Percentiles rank a stretch among this genome's conserved stretches.
Conservation (phyloP, 2,797 vertebrate genomes). For the Poecilia gillii region DNA sequence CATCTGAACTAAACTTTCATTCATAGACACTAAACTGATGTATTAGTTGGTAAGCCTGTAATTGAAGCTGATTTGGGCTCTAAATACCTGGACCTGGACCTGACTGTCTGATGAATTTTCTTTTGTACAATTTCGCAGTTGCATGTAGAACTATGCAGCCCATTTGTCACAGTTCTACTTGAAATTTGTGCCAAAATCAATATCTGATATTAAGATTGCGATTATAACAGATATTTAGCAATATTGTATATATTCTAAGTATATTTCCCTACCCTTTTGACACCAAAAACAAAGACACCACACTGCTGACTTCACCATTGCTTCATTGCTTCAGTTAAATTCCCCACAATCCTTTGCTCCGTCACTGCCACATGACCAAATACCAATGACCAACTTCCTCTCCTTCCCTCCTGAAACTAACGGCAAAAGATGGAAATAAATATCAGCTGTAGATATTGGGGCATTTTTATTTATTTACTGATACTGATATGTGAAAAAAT, state of each 20-base stretch:
- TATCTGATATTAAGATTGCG: neutral
- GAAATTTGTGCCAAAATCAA: neutral
- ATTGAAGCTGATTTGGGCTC: neutral
- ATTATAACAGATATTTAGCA: neutral
- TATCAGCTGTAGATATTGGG: neutral
- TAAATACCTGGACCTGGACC: neutral
- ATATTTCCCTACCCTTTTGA: neutral
- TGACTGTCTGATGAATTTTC: neutral
- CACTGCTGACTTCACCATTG: neutral
- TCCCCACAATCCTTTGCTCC: neutral
- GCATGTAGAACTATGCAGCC: neutral
- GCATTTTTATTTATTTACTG: neutral
- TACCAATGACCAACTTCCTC: no score
- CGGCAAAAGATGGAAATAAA: neutral
- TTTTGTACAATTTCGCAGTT: neutral
- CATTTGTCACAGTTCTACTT: neutral
- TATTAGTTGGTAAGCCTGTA: neutral
- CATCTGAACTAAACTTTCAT: neutral
- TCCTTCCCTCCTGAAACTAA: neutral
- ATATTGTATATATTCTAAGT: neutral
- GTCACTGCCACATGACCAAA: neutral
- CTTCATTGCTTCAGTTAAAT: neutral
- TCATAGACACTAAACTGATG: neutral
- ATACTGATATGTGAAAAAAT: neutral
- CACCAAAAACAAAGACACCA: neutral